Percentiles rank a stretch among this genome's conserved stretches.
Conservation (phyloP, 2,113 vertebrate genomes). For the Aleadryas rufinucha region DNA sequence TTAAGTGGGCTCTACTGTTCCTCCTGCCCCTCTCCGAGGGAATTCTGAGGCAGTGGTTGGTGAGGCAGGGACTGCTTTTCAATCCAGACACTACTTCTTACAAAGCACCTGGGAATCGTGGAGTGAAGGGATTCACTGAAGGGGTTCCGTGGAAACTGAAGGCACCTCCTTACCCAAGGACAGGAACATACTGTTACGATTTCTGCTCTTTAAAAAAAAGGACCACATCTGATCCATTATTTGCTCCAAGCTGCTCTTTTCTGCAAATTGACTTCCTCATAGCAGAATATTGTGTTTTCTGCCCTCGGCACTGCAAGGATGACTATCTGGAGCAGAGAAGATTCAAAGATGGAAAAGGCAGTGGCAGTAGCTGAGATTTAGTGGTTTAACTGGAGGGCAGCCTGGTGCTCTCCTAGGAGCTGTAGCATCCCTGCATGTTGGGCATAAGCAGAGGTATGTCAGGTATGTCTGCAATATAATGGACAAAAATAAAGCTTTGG, state of each 20-base stretch:
- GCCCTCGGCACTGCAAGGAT: not conserved
- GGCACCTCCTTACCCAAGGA: not conserved
- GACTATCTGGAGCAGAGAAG: not conserved
- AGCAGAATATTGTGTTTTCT: not conserved
- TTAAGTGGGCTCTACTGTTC: not conserved
- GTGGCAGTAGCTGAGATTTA: not conserved
- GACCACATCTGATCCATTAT: fast-evolving
- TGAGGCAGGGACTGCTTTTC: not conserved
- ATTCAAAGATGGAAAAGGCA: not conserved
- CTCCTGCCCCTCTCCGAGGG: not conserved
- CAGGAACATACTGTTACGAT: not conserved
- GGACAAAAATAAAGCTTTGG: not conserved
- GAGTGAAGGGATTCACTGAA: not conserved
- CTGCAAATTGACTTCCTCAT: not conserved
- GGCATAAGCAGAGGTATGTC: not conserved
- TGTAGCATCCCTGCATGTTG: not conserved
- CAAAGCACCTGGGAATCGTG: not conserved
- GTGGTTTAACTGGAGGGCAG: conserved; percentile 10
- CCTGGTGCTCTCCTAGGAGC: not conserved
- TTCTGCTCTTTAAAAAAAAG: not conserved
- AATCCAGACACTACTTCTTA: not conserved
- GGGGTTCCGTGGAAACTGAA: not conserved
- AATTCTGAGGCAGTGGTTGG: not conserved
- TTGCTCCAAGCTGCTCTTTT: not conserved
- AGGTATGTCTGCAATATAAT: not conserved